Percentiles rank a stretch among this genome's conserved stretches.
These are phyloP conservation scores for Osedax fenrisi DNA, from an alignment of 2,888 invertebrate species.

Conservation along the genomic window DNA sequence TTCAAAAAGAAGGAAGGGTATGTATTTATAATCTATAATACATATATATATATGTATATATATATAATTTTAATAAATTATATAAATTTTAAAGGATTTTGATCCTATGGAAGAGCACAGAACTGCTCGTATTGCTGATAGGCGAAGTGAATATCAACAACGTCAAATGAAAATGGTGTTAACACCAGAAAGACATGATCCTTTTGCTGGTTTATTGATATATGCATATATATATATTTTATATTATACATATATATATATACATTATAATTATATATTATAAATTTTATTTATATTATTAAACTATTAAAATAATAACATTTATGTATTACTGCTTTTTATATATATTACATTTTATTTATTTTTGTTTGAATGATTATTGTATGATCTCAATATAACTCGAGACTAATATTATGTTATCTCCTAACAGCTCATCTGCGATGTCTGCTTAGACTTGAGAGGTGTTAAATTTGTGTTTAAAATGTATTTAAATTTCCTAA, in stretches of 20 bases:
- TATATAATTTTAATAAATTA: constrained; percentile 18
- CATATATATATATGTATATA: background rate
- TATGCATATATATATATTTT: too few relatives aligned
- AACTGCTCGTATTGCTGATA: constrained; percentile 79
- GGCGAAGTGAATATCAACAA: constrained; percentile 90
- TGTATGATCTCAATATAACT: background rate
- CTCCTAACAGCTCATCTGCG: background rate
- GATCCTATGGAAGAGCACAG: constrained; percentile 53
- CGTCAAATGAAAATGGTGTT: constrained; percentile 66
- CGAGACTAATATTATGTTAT: background rate
- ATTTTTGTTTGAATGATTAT: background rate
- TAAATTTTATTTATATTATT: too few relatives aligned
- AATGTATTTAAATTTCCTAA: background rate
- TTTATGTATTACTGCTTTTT: too few relatives aligned
- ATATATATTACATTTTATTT: background rate
- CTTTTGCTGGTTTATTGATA: constrained; percentile 84
- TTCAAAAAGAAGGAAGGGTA: constrained; percentile 63
- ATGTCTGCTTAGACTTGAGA: background rate
- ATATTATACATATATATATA: too few relatives aligned
- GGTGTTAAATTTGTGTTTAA: background rate
- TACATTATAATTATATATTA: too few relatives aligned
- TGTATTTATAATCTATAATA: constrained; percentile 7
- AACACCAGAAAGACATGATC: constrained; percentile 89
- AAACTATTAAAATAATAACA: too few relatives aligned
- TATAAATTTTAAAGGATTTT: constrained; percentile 53